phyloP scores from a whole-genome alignment of 2,888 invertebrate species.

The Petrophora chlorosata region DNA sequence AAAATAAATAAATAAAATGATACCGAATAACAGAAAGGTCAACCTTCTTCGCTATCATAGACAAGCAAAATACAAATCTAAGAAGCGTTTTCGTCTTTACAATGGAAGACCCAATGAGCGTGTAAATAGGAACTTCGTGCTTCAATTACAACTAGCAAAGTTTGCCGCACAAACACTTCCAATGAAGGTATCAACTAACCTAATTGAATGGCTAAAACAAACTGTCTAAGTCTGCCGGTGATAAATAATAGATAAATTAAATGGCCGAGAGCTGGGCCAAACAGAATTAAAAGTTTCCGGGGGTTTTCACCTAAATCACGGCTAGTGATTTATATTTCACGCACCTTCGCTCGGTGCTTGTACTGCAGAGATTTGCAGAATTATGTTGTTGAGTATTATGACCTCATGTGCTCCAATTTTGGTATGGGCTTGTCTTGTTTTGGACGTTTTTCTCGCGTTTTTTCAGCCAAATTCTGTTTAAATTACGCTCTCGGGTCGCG shows the following conservation, averaged over 20 bases:
- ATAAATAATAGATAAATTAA: constrained; percentile 78
- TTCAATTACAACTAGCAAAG: constrained; percentile 27
- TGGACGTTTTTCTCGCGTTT: constrained; percentile 14
- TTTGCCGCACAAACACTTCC: constrained; percentile 19
- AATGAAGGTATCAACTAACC: constrained; percentile 47
- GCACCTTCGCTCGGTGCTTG: constrained; percentile 57
- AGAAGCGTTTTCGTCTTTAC: no score
- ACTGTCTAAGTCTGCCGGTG: constrained; percentile 62
- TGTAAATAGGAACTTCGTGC: no score
- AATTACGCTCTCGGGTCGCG: constrained; percentile 12
- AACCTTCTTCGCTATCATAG: no score
- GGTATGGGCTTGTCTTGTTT: constrained; percentile 23
- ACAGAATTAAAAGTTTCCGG: constrained; percentile 77
- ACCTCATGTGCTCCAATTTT: constrained; percentile 28
- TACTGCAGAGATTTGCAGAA: constrained; percentile 34
- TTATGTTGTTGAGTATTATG: constrained; percentile 38
- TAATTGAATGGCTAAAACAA: constrained; percentile 71
- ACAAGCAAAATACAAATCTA: no score
- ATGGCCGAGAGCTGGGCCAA: constrained; percentile 61
- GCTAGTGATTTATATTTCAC: constrained; percentile 76
- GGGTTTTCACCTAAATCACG: constrained; percentile 73
- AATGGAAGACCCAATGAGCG: no score
- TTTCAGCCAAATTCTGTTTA: constrained; percentile 16
- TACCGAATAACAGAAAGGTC: no score
- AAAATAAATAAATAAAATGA: no score